A percentile compares a stretch with the other conserved stretches of the same genome.
Evolutionary conservation across 2,888 invertebrate species (phyloP).

Genomic region (Trichopria drosophilae): DNA sequence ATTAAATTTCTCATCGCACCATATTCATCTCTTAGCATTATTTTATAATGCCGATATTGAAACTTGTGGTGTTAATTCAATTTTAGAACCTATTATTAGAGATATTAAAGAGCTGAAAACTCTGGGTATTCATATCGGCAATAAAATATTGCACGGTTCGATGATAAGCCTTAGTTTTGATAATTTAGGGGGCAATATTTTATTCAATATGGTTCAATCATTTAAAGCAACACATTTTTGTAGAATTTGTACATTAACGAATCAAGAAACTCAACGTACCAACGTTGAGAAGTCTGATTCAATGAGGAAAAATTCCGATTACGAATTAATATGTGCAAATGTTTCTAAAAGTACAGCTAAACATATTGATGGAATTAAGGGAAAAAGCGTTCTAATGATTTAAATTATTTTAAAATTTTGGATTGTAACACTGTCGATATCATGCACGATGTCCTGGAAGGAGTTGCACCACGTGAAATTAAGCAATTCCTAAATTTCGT

Average conservation of each 20-base stretch:
- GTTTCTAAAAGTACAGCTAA: background rate
- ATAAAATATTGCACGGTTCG: slow-evolving; percentile 11
- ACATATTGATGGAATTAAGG: slow-evolving; percentile 4
- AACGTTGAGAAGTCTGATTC: no score
- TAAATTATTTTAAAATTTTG: slow-evolving; percentile 23
- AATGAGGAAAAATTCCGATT: no score
- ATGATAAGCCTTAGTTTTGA: slow-evolving; percentile 14
- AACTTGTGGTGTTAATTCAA: slow-evolving; percentile 15
- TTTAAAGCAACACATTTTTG: slow-evolving; percentile 19
- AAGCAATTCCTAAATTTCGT: slow-evolving; percentile 18
- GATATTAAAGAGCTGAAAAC: slow-evolving; percentile 24
- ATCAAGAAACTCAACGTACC: no score
- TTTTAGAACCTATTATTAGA: slow-evolving; percentile 22
- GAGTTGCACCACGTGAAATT: slow-evolving; percentile 19
- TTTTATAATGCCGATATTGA: slow-evolving; percentile 25
- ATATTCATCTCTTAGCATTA: slow-evolving; percentile 25
- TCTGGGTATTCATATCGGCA: slow-evolving; percentile 16
- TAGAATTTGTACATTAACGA: no score
- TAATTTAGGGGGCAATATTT: slow-evolving; percentile 15
- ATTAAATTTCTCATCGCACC: slow-evolving; percentile 27
- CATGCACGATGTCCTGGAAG: slow-evolving; percentile 27
- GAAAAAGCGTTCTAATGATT: slow-evolving; percentile 16
- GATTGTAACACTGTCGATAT: slow-evolving; percentile 22
- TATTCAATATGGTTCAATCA: slow-evolving; percentile 11
- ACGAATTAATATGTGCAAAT: slow-evolving; percentile 1